These are phyloP conservation scores for Diplogasteroides magnus DNA, from an alignment of 1,140 invertebrate genomes.

Conservation along the genomic window DNA sequence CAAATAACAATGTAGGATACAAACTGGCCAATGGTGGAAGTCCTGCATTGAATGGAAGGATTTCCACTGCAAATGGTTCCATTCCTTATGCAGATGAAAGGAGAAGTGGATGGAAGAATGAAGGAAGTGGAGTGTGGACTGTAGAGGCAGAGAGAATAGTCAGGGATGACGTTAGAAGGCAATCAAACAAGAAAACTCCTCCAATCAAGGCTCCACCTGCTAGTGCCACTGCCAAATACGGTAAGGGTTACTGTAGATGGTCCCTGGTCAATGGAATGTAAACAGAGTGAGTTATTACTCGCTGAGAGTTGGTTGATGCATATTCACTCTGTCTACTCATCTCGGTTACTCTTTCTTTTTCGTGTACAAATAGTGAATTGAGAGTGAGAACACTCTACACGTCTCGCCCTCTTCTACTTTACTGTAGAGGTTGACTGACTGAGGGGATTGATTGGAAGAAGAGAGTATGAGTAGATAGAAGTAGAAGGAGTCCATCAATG, in stretches of 20 bases:
- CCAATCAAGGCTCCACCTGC: background rate
- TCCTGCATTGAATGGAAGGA: no score
- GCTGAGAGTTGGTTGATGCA: background rate
- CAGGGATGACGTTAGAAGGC: background rate
- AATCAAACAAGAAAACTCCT: background rate
- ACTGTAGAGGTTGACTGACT: no score
- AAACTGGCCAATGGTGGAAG: background rate
- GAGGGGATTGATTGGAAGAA: no score
- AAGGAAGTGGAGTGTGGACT: background rate
- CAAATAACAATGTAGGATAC: background rate
- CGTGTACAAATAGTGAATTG: background rate
- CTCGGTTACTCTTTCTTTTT: background rate
- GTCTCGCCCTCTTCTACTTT: no score
- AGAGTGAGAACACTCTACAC: no score
- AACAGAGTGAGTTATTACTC: background rate
- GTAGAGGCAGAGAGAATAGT: background rate
- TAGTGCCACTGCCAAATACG: background rate
- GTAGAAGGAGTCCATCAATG: no score
- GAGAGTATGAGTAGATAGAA: no score
- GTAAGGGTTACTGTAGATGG: no score
- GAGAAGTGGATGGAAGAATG: background rate
- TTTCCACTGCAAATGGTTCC: background rate
- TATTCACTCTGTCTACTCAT: no score
- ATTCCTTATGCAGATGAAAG: background rate
- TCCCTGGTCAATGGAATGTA: no score